These are phyloP conservation scores for Chitala chitala DNA, from an alignment of 2,113 vertebrate species.

Conservation along the genomic window DNA sequence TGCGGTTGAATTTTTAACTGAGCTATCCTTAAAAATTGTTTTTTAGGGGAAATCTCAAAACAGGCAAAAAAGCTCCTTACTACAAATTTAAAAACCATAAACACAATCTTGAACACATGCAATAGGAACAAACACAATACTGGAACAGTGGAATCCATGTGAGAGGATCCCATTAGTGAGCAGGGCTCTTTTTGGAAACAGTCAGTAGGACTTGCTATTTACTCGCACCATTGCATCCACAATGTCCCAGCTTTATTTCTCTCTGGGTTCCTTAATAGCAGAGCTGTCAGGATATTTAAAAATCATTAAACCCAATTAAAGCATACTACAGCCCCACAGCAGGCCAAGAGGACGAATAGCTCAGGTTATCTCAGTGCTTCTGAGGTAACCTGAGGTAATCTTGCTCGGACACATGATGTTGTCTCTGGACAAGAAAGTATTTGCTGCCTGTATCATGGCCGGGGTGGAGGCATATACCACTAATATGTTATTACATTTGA, in stretches of 20 bases:
- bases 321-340: too few species aligned
- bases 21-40: neutral
- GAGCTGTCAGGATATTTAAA: neutral
- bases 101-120: too few species aligned
- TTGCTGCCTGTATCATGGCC: neutral
- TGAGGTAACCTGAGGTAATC: too few species aligned
- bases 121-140: too few species aligned
- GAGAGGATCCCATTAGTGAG: neutral
- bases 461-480: neutral
- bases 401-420: too few species aligned
- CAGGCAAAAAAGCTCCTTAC: neutral
- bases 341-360: neutral
- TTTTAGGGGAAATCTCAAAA: neutral
- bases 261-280: neutral
- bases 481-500: neutral
- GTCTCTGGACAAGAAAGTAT: too few species aligned
- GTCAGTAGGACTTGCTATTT: neutral
- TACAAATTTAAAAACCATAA: too few species aligned
- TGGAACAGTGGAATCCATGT: neutral
- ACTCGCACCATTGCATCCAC: neutral
- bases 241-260: neutral
- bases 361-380: neutral
- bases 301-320: neutral
- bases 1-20: neutral
- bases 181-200: neutral